A percentile compares a stretch with the other conserved stretches of the same genome.
Conservation (phyloP, 53 echinoderm and acorn worm species). For the Actinopyga echinites region DNA sequence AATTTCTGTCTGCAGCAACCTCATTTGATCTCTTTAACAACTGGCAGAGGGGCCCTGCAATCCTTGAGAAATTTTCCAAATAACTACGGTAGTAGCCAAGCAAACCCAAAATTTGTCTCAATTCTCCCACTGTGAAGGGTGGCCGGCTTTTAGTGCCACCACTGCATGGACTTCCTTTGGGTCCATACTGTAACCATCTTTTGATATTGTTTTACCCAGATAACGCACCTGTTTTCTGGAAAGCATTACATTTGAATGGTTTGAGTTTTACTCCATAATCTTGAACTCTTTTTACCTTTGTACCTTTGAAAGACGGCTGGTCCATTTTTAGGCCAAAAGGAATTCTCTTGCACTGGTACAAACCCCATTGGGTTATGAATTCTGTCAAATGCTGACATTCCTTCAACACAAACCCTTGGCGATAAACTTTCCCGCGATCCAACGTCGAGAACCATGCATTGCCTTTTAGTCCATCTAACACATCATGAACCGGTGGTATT, state of each 20-base stretch:
- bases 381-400: conserved; percentile 40
- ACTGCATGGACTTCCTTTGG: conserved; percentile 40
- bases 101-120: conserved; percentile 49
- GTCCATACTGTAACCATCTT: conserved; percentile 37
- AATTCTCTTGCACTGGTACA: conserved; percentile 32
- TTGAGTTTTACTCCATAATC: conserved; percentile 36
- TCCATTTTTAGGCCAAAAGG: conserved; percentile 54
- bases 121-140: conserved; percentile 46
- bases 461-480: conserved; percentile 47
- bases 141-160: background rate
- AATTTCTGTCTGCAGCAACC: background rate
- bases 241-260: conserved; percentile 44
- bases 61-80: conserved; percentile 44
- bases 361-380: conserved; percentile 55
- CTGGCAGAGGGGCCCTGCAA: conserved; percentile 57
- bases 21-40: background rate
- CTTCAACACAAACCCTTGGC: conserved; percentile 48
- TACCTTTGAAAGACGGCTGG: conserved; percentile 11
- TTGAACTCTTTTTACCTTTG: background rate
- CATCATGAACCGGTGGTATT: conserved; percentile 52
- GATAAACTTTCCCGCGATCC: conserved; percentile 61
- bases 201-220: conserved; percentile 44
- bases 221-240: conserved; percentile 49
- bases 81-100: conserved; percentile 52
- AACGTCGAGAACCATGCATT: conserved; percentile 53